These are phyloP conservation scores for Carterocephalus palaemon DNA, from an alignment of 2,888 invertebrate species.

Conservation along the genomic window DNA sequence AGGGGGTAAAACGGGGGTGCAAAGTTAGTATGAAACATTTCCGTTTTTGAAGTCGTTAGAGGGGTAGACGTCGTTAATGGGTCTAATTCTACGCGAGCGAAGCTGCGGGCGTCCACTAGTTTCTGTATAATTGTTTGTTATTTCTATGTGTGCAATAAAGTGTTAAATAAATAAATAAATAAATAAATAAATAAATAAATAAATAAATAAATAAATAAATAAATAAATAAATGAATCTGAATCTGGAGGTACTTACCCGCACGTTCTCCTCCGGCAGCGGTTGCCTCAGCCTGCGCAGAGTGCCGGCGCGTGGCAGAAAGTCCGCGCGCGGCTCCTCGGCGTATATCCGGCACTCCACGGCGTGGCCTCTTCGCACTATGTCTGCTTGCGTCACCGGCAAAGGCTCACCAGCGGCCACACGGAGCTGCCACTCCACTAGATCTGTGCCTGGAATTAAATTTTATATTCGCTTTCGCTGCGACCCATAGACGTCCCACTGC, in stretches of 20 bases:
- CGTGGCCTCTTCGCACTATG: slow-evolving; percentile 88
- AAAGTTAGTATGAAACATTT: too few species aligned
- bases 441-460: slow-evolving; percentile 82
- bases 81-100: too few species aligned
- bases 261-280: slow-evolving; percentile 82
- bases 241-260: slow-evolving; percentile 66
- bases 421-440: slow-evolving; percentile 98
- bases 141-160: too few species aligned
- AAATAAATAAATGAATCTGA: too few species aligned
- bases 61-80: too few species aligned
- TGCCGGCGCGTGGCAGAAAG: slow-evolving; percentile 97
- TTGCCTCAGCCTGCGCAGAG: slow-evolving; percentile 85
- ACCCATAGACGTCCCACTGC: too few species aligned
- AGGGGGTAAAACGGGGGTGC: too few species aligned
- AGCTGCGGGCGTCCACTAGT: too few species aligned
- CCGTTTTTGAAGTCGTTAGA: too few species aligned
- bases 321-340: slow-evolving; percentile 91
- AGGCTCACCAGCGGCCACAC: slow-evolving; percentile 92
- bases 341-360: slow-evolving; percentile 98
- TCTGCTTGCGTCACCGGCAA: slow-evolving; percentile 89
- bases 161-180: too few species aligned
- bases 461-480: too few species aligned
- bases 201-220: background rate
- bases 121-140: too few species aligned
- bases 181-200: background rate